These are phyloP conservation scores for Trissonchulus latispiculum DNA, from an alignment of 2,888 invertebrate genomes.

Conservation along the genomic window DNA sequence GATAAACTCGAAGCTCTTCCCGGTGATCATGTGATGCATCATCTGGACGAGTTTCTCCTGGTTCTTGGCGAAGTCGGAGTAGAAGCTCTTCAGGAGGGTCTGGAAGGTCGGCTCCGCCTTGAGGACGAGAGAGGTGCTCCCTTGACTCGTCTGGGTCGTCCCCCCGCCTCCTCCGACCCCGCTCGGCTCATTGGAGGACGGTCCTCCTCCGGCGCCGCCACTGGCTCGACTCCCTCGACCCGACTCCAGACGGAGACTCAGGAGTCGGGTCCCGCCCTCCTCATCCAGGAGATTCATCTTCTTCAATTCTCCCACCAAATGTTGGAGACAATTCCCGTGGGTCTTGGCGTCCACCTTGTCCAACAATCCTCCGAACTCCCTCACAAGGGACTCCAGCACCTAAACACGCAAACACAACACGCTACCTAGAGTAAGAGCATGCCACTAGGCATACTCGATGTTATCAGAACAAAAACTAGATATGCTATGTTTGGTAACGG, in stretches of 20 bases:
- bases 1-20: conserved; percentile 26
- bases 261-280: background rate
- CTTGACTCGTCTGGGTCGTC: too few species aligned
- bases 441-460: too few species aligned
- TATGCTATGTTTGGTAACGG: too few species aligned
- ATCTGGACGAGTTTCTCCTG: conserved; percentile 21
- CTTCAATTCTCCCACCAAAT: conserved; percentile 21
- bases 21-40: conserved; percentile 26
- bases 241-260: background rate
- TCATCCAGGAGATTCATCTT: conserved; percentile 12
- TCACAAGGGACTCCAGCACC: background rate
- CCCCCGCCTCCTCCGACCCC: too few species aligned
- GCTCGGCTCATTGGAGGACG: too few species aligned
- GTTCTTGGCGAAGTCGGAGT: conserved; percentile 24
- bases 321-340: conserved; percentile 18
- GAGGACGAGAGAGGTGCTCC: conserved; percentile 11
- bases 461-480: too few species aligned
- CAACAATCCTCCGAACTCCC: background rate
- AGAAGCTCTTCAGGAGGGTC: conserved; percentile 22
- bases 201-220: too few species aligned
- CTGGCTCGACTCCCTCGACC: too few species aligned
- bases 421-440: too few species aligned
- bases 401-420: too few species aligned
- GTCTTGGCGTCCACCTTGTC: background rate
- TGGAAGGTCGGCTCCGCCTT: conserved; percentile 22